phyloP scores from a whole-genome alignment of 2,888 invertebrate species.

The Papilio elwesi region DNA sequence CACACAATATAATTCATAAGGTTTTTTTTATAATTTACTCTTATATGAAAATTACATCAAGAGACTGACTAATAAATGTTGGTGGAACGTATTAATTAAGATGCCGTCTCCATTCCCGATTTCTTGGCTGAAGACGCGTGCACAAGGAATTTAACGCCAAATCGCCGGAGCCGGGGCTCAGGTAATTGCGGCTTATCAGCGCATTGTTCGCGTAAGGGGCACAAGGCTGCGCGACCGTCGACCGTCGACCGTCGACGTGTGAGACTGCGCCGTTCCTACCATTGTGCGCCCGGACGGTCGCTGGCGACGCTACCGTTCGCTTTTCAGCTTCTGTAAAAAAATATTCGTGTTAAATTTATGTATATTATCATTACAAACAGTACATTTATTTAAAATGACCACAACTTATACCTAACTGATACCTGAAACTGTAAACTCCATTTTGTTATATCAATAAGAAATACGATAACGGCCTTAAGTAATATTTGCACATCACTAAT shows the following conservation, averaged over 20 bases:
- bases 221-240: conserved; percentile 68
- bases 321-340: conserved; percentile 21
- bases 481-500: too few species aligned
- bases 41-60: too few species aligned
- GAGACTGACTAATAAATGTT: too few species aligned
- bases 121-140: conserved; percentile 52
- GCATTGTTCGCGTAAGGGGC: conserved; percentile 78
- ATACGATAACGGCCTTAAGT: too few species aligned
- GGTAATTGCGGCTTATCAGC: conserved; percentile 81
- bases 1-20: too few species aligned
- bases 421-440: too few species aligned
- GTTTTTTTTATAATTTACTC: too few species aligned
- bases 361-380: too few species aligned
- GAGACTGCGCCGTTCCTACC: conserved; percentile 45
- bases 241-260: conserved; percentile 63
- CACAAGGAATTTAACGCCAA: conserved; percentile 77
- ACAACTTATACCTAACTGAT: too few species aligned
- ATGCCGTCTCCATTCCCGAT: conserved; percentile 35
- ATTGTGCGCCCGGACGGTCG: conserved; percentile 30
- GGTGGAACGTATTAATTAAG: background rate
- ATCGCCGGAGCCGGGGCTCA: conserved; percentile 67
- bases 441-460: too few species aligned
- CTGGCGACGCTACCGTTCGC: conserved; percentile 26
- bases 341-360: background rate
- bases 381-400: too few species aligned